Evolutionary conservation across 30 jellyfish, hydroid and myxozoan species (phyloP).

Genomic region (Aurelia sp.): DNA sequence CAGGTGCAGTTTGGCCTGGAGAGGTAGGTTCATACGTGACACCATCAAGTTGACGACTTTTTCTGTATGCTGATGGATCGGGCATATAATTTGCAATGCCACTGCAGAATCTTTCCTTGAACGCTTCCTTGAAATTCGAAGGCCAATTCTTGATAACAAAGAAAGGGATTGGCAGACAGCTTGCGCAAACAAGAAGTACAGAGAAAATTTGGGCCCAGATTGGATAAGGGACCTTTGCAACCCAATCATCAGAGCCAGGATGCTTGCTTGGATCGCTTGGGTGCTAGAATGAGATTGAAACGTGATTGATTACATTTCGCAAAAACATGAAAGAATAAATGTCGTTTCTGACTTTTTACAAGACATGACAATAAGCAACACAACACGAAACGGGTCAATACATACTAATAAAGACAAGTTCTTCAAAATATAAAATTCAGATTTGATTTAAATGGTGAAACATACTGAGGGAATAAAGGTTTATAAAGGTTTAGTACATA

Average conservation of each 20-base stretch:
- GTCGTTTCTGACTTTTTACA: too few relatives aligned
- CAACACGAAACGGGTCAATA: too few relatives aligned
- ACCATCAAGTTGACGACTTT: conserved; percentile 43
- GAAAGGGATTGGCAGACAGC: conserved; percentile 83
- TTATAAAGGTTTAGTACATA: too few relatives aligned
- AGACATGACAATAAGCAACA: too few relatives aligned
- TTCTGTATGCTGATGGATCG: conserved; percentile 81
- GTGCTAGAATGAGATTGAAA: conserved; percentile 25
- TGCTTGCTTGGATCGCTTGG: conserved; percentile 53
- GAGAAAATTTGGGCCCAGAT: conserved; percentile 84
- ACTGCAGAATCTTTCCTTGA: conserved; percentile 73
- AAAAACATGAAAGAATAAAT: too few relatives aligned
- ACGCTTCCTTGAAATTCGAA: conserved; percentile 78
- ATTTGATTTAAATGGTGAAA: too few relatives aligned
- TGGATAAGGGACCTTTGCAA: conserved; percentile 79
- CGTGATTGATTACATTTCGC: too few relatives aligned
- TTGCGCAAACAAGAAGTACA: conserved; percentile 76
- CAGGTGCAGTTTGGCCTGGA: too few relatives aligned
- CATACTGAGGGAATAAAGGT: too few relatives aligned
- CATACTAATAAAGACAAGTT: too few relatives aligned
- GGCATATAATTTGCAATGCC: conserved; percentile 95
- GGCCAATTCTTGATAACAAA: conserved; percentile 85
- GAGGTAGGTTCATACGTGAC: conserved; percentile 76
- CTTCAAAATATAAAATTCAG: too few relatives aligned
- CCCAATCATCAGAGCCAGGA: conserved; percentile 80